A percentile compares a stretch with the other conserved stretches of the same genome.
Evolutionary conservation across 23 tunicate genomes (phyloP).

Genomic region (Oikopleura albicans): DNA sequence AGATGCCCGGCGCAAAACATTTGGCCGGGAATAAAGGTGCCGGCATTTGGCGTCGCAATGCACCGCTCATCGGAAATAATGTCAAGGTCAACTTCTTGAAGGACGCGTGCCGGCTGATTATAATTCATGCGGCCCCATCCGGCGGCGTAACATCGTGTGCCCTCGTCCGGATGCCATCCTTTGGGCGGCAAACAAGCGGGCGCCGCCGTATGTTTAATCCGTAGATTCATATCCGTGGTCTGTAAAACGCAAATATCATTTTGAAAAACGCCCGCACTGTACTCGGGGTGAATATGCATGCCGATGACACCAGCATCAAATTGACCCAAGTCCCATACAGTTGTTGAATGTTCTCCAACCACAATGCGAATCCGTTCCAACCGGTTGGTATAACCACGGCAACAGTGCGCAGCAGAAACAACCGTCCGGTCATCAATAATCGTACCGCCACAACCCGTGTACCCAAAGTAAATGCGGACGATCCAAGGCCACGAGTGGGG

Average conservation of each 20-base stretch:
- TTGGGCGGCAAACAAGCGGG: not conserved
- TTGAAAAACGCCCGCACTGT: not conserved
- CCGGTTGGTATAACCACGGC: not conserved
- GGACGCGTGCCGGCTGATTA: not conserved
- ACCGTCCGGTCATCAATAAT: not conserved
- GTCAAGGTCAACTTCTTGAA: conserved; percentile 12
- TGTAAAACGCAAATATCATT: not conserved
- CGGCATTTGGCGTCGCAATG: not conserved
- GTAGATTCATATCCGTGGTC: not conserved
- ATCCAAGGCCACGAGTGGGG: conserved; percentile 3
- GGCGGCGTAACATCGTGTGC: conserved; percentile 13
- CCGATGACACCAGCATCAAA: not conserved
- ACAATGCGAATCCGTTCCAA: not conserved
- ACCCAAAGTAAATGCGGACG: not conserved
- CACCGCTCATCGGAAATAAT: conserved; percentile 13
- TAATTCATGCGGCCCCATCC: conserved; percentile 13
- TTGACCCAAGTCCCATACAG: not conserved
- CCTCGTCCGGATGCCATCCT: not conserved
- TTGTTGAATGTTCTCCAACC: not conserved
- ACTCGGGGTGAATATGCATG: not conserved
- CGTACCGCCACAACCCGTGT: not conserved
- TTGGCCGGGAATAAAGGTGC: not conserved
- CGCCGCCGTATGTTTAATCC: not conserved
- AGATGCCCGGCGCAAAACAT: conserved; percentile 16
- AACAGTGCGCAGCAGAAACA: conserved; percentile 13